A percentile compares a stretch with the other conserved stretches of the same genome.
These are phyloP conservation scores for Vulpes ferrilata DNA, from an alignment of 2,113 vertebrate genomes.

Conservation along the genomic window DNA sequence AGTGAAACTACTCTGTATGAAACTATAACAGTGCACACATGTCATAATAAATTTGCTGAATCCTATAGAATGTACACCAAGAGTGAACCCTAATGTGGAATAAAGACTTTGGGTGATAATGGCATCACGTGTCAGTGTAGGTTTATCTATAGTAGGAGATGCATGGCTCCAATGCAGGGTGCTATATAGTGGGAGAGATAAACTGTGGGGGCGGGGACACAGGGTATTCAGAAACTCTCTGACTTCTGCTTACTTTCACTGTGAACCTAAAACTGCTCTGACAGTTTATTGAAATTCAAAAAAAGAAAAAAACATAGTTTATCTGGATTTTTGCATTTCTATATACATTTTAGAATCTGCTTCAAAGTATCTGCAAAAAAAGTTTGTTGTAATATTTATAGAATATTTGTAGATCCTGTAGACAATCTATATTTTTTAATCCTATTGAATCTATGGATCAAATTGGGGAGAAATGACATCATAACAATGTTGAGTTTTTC, in stretches of 20 bases:
- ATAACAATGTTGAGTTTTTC: neutral
- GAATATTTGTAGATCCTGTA: neutral
- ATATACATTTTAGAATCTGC: neutral
- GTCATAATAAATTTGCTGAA: neutral
- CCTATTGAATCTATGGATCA: neutral
- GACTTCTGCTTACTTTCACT: neutral
- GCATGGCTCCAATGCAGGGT: neutral
- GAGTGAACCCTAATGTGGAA: neutral
- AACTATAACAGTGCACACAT: neutral
- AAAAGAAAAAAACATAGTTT: neutral
- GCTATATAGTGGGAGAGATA: neutral
- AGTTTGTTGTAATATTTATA: neutral
- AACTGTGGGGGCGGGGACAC: neutral
- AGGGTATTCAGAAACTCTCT: neutral
- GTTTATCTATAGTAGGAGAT: neutral
- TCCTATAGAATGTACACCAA: neutral
- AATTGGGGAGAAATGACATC: neutral
- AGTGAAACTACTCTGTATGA: neutral
- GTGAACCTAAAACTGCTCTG: neutral
- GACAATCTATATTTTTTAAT: neutral
- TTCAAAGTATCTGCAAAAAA: neutral
- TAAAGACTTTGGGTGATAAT: neutral
- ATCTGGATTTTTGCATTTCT: neutral
- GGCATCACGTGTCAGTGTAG: neutral
- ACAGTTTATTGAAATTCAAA: neutral